Base-by-base conservation (phyloP, 1,140 invertebrate genomes). In the Trachelipus rathkii region DNA sequence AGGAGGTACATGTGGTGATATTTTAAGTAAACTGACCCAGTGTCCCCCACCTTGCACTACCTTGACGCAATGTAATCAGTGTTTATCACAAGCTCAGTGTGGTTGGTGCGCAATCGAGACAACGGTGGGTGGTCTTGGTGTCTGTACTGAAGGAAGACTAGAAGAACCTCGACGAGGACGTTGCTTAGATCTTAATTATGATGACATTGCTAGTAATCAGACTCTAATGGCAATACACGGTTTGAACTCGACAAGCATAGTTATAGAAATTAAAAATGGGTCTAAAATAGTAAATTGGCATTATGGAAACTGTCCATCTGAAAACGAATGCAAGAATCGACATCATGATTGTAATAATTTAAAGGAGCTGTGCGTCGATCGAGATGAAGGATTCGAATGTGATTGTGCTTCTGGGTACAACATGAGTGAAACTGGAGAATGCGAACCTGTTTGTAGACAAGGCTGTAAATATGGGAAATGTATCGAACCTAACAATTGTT, bases 301-400 rank as follows among this genome's bases (percentile, higher is more conserved):
- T 79, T 97, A 95, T 82, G 89, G 92, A 0, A 88, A 88, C 46
- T 97, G 95, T 85, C 95, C 95, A 1, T 90, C 91, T 0, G 96
- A 98, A 86, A 93, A 98, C 84, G 96, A 98, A 85, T 98, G 96
- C 84, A 84, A 87, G 33, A 98, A 97, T 84, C 89, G 89, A 11
- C 95, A 98, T 85, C 95, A 98, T 83, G 93, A 90, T 43, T 98
- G 96, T 85, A 91, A 95, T 83, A 85, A 88, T 0, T 88, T 91
- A 44, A 95, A 93, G 21, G 93, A 98, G 87, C 89, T 92, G 82
- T 95, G 94, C 85, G 89, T 90, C 13, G 92, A 96, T 84, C 84
- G 88, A 10, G 85, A 87, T 0, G 87, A 89, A 70, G 92, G 92
- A n/a, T 96, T 92, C 84, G 88, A 91, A 79, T 98, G 96, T 84